phyloP scores from a whole-genome alignment of 2,797 vertebrate species.

The Sebastes iracundus region DNA sequence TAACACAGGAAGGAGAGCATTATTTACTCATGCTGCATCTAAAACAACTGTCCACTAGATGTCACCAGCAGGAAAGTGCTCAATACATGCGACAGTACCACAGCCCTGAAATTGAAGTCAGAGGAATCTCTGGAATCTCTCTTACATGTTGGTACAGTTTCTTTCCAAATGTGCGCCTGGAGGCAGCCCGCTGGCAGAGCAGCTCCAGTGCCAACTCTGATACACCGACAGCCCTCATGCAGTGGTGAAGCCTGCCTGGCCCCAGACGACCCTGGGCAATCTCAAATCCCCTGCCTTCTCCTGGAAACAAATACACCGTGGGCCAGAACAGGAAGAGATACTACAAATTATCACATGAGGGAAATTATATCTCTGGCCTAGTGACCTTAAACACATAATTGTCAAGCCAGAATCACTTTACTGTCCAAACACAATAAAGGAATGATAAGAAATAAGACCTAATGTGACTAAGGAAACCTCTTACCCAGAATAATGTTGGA shows the following conservation, averaged over 20 bases:
- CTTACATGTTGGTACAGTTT: slow-evolving; percentile 91
- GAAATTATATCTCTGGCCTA: background rate
- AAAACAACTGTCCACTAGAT: slow-evolving; percentile 44
- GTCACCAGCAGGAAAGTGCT: slow-evolving; percentile 30
- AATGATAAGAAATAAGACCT: background rate
- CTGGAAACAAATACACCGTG: slow-evolving; percentile 65
- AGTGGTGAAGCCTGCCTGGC: slow-evolving; percentile 93
- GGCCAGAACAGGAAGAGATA: background rate
- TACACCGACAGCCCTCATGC: slow-evolving; percentile 89
- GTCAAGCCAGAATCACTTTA: background rate
- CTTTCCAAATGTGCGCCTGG: slow-evolving; percentile 87
- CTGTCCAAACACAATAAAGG: background rate
- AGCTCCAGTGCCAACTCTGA: slow-evolving; percentile 88
- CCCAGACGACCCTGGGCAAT: slow-evolving; percentile 93
- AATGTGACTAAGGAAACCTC: slow-evolving; percentile 5
- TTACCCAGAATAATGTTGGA: slow-evolving; percentile 92
- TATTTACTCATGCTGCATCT: background rate
- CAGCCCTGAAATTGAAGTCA: background rate
- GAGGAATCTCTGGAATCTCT: background rate
- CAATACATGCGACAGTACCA: too few species aligned
- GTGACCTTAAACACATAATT: background rate
- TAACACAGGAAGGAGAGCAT: background rate
- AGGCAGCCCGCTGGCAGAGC: slow-evolving; percentile 85
- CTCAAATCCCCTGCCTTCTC: slow-evolving; percentile 93
- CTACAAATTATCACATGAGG: background rate